A percentile compares a stretch with the other conserved stretches of the same genome.
These are phyloP conservation scores for Achroia grisella DNA, from an alignment of 1,140 invertebrate genomes.

Conservation along the genomic window DNA sequence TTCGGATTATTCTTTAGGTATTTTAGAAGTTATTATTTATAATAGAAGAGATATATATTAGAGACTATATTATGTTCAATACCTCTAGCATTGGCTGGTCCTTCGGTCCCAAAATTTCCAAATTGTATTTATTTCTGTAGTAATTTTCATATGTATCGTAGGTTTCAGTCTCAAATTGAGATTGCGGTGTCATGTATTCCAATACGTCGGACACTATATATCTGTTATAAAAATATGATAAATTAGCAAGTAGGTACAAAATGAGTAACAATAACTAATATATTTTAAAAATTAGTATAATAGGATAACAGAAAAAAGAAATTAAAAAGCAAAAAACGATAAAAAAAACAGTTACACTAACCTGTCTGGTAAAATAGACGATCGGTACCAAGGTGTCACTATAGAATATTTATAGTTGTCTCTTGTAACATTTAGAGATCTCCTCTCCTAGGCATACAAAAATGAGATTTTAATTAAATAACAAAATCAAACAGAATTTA, in stretches of 20 bases:
- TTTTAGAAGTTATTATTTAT: no score
- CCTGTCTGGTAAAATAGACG: conserved; percentile 74
- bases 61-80: conserved; percentile 11
- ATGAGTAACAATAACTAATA: neutral
- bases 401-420: conserved; percentile 81
- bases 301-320: no score
- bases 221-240: conserved; percentile 33
- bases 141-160: conserved; percentile 87
- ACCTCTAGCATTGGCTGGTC: conserved; percentile 92
- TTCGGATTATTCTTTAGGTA: no score
- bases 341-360: no score
- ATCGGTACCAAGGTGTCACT: conserved; percentile 90
- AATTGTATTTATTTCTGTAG: conserved; percentile 85
- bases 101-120: conserved; percentile 79
- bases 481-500: neutral
- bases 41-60: no score
- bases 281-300: no score
- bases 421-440: conserved; percentile 74
- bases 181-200: conserved; percentile 83
- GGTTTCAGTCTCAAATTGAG: conserved; percentile 85
- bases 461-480: neutral
- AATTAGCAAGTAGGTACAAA: neutral
- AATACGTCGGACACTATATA: conserved; percentile 92
- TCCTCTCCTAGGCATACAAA: conserved; percentile 62
- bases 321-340: no score